Evolutionary conservation across 2,888 invertebrate genomes (phyloP).

Genomic region (Athalia circularis): DNA sequence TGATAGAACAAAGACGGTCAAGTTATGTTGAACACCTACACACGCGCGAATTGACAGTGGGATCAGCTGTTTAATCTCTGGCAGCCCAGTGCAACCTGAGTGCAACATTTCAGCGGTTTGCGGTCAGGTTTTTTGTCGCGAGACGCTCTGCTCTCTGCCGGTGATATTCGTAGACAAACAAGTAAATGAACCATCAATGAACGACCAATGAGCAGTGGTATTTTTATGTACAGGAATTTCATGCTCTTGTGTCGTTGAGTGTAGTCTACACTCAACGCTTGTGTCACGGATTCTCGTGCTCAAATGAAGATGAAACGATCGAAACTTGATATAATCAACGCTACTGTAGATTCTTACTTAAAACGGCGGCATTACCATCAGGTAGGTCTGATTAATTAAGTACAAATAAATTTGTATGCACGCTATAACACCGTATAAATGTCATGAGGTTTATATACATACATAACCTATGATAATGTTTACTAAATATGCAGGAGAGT

Average conservation of each 20-base stretch:
- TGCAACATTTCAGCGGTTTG: too few relatives aligned
- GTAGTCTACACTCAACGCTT: too few relatives aligned
- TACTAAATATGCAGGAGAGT: constrained; percentile 75
- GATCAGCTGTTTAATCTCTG: constrained; percentile 44
- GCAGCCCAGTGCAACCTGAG: too few relatives aligned
- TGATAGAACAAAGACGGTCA: not conserved
- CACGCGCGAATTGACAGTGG: not conserved
- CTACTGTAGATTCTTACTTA: constrained; percentile 81
- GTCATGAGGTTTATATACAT: constrained; percentile 12
- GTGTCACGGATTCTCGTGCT: constrained; percentile 57
- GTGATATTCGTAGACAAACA: too few relatives aligned
- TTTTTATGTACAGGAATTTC: constrained; percentile 55
- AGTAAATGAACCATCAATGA: too few relatives aligned
- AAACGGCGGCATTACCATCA: constrained; percentile 81
- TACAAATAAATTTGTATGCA: not conserved
- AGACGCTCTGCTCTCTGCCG: too few relatives aligned
- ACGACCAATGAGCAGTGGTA: constrained; percentile 47
- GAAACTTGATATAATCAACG: constrained; percentile 81
- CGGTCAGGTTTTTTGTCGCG: constrained; percentile 6
- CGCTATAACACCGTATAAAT: not conserved
- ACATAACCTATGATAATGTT: constrained; percentile 62
- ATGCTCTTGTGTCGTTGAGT: constrained; percentile 47
- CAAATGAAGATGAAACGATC: constrained; percentile 78
- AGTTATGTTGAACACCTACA: constrained; percentile 8
- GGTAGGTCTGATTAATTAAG: constrained; percentile 68